Conservation (phyloP, 1,140 invertebrate species). For the Drosophila ficusphila region DNA sequence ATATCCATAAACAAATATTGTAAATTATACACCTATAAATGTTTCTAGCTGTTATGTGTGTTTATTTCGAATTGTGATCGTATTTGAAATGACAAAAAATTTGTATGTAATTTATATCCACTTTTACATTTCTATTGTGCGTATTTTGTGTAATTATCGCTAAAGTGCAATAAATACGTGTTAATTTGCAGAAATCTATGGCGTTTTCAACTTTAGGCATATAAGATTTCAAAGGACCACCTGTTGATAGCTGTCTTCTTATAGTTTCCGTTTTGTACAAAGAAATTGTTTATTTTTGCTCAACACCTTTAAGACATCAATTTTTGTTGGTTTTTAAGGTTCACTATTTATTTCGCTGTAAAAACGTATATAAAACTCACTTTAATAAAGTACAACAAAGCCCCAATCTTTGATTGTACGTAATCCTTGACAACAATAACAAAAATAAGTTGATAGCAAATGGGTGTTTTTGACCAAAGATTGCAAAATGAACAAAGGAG, state of each 20-base stretch:
- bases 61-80: constrained; percentile 71
- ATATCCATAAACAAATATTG: constrained; percentile 31
- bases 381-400: constrained; percentile 54
- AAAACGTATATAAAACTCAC: constrained; percentile 66
- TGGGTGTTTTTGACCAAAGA: constrained; percentile 49
- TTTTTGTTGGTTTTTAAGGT: constrained; percentile 49
- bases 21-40: constrained; percentile 50
- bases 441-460: constrained; percentile 54
- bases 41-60: constrained; percentile 66
- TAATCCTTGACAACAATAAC: constrained; percentile 63
- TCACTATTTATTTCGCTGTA: constrained; percentile 61
- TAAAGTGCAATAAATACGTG: constrained; percentile 73
- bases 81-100: constrained; percentile 60
- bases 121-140: constrained; percentile 71
- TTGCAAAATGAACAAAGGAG: constrained; percentile 39
- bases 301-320: constrained; percentile 53
- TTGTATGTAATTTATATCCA: constrained; percentile 60
- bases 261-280: constrained; percentile 56
- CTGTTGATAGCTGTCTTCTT: background rate
- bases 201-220: background rate
- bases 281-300: constrained; percentile 79
- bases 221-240: background rate
- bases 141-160: constrained; percentile 64
- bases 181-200: constrained; percentile 49
- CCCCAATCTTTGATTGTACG: constrained; percentile 41